A percentile compares a stretch with the other conserved stretches of the same genome.
These are phyloP conservation scores for Cisticola juncidis DNA, from an alignment of 2,113 vertebrate species.

Conservation along the genomic window DNA sequence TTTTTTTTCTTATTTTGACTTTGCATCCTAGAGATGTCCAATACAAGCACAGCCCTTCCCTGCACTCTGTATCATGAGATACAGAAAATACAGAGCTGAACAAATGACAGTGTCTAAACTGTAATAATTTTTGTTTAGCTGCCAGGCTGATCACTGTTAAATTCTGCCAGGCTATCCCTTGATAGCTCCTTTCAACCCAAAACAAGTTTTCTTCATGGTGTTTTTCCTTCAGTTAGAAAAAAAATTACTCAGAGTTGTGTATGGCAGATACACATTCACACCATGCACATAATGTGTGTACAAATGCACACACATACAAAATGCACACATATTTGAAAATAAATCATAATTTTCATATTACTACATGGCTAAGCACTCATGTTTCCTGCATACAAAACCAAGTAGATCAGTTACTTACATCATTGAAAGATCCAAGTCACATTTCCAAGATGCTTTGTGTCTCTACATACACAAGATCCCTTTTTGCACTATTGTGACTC, in stretches of 20 bases:
- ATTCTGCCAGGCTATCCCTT: neutral
- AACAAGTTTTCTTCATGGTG: neutral
- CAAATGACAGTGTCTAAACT: neutral
- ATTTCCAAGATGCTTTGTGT: constrained; percentile 1
- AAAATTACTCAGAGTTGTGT: rapidly evolving
- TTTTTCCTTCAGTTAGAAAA: neutral
- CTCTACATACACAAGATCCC: neutral
- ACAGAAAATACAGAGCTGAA: neutral
- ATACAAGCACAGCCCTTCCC: neutral
- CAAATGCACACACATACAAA: neutral
- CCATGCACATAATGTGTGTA: too few relatives aligned
- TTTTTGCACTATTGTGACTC: neutral
- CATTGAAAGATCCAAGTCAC: constrained; percentile 4
- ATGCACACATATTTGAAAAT: neutral
- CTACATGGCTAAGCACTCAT: neutral
- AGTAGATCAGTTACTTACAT: neutral
- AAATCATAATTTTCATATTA: neutral
- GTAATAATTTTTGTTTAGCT: neutral
- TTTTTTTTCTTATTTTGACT: neutral
- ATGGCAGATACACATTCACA: neutral
- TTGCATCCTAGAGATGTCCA: neutral
- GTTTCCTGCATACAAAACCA: neutral
- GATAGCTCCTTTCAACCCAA: neutral
- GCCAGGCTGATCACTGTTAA: neutral
- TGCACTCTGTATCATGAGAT: neutral